Evolutionary conservation across 2,797 vertebrate species (phyloP).

Genomic region (Intellagama lesueurii): DNA sequence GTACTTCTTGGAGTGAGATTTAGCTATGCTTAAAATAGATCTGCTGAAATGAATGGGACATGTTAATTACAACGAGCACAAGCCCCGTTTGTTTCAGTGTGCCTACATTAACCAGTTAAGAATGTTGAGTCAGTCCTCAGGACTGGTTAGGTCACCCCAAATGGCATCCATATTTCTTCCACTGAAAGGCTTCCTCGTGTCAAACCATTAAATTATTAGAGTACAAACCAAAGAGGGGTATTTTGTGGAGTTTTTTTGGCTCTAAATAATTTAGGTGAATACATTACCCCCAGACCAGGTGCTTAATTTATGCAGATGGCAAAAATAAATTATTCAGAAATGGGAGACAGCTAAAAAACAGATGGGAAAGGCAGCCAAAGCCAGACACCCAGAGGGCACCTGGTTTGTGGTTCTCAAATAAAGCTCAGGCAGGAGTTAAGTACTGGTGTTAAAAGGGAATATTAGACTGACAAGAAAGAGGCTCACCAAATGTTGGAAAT

Average conservation of each 20-base stretch:
- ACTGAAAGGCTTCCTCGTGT: conserved; percentile 70
- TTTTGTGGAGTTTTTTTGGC: conserved; percentile 62
- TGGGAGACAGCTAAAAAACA: conserved; percentile 84
- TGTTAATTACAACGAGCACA: too few relatives aligned
- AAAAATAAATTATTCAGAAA: conserved; percentile 87
- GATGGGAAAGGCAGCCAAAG: conserved; percentile 83
- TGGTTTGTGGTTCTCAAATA: conserved; percentile 70
- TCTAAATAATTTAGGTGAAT: conserved; percentile 87
- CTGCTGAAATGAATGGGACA: too few relatives aligned
- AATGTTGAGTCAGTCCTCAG: not conserved
- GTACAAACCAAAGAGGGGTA: not conserved
- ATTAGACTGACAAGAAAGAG: conserved; percentile 14
- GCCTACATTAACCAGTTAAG: too few relatives aligned
- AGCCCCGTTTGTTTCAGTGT: too few relatives aligned
- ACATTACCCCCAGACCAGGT: conserved; percentile 85
- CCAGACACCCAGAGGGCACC: conserved; percentile 79
- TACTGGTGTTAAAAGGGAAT: conserved; percentile 44
- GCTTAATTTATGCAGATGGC: conserved; percentile 87
- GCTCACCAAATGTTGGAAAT: not conserved
- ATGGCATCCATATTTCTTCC: conserved; percentile 56
- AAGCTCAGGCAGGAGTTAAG: conserved; percentile 56
- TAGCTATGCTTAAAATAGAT: too few relatives aligned
- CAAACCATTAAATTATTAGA: conserved; percentile 79
- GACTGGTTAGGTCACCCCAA: conserved; percentile 53
- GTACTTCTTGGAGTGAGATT: too few relatives aligned